Evolutionary conservation across 1,140 invertebrate genomes (phyloP), one percentile per base, ranked within the genome.

Genomic region (Hetaerina americana): DNA sequence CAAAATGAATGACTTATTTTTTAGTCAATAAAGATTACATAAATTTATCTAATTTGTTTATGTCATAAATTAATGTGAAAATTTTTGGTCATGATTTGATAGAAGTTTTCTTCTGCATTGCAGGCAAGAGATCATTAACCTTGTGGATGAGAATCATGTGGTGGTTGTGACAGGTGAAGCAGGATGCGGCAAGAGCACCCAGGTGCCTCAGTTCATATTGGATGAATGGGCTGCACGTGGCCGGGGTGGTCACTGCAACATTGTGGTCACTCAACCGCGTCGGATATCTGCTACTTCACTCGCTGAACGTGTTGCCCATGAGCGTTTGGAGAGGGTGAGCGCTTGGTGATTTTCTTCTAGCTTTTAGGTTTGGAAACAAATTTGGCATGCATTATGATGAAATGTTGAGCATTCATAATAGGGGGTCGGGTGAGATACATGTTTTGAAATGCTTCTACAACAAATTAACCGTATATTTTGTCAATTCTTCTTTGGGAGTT

Each of bases 81-180:
- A n/a, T n/a, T n/a, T n/a, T n/a, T n/a, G n/a, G n/a, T n/a, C n/a
- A n/a, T n/a, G n/a, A n/a, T n/a, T n/a, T n/a, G n/a, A n/a, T n/a
- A n/a, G n/a, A n/a, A n/a, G n/a, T n/a, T n/a, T n/a, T 57, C 10
- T 57, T 2, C 22, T 66, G 27, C 29, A 10, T 28, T 70, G 25
- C 70, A 74, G 72, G 29, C 69, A 27, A 28, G 73, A 87, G 79
- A 87, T 91, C 70, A 72, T 92, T 0, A 76, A 83, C 8, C 87
- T 85, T 66, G 84, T 95, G 18, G 78, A 85, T 29, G 82, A 84
- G 0, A 87, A 92, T 81, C 82, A 87, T 76, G 86, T 92, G 5
- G 81, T 92, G 0, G 87, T 98, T 15, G 90, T 98, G 72, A 90
- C 95, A 80, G 96, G 96, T 26, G 89, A 89, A 70, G 97, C 95